Conservation (phyloP, 2,113 vertebrate genomes). For the Grus americana region DNA sequence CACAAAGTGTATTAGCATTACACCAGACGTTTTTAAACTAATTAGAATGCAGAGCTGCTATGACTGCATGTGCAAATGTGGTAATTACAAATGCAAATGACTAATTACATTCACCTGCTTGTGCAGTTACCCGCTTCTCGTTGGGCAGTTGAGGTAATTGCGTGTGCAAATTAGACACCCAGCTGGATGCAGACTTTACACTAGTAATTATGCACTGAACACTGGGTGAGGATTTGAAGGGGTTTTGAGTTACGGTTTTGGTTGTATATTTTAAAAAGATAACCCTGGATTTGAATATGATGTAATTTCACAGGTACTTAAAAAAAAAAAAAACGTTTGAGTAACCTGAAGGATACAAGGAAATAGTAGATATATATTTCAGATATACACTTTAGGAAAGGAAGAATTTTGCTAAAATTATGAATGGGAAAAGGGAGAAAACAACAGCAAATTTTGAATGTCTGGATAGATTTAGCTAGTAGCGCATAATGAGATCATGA, state of each 20-base stretch:
- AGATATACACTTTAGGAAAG: neutral
- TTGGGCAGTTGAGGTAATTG: neutral
- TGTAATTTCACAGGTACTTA: neutral
- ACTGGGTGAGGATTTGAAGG: neutral
- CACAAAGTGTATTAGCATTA: neutral
- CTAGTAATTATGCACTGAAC: neutral
- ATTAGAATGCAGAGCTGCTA: constrained; percentile 23
- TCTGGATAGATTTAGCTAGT: neutral
- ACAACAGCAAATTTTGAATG: neutral
- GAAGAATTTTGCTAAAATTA: neutral
- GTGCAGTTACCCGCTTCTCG: neutral
- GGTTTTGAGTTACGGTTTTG: neutral
- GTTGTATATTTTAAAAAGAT: neutral
- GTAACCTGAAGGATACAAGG: neutral
- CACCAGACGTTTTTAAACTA: neutral
- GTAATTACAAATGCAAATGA: neutral
- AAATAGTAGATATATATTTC: neutral
- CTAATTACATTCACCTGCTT: constrained; percentile 38
- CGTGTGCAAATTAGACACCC: neutral
- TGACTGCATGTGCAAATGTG: constrained; percentile 12
- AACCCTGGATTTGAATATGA: neutral
- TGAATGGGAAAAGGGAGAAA: neutral
- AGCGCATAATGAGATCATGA: constrained; percentile 12
- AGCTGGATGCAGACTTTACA: neutral
- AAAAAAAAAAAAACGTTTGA: neutral